phyloP scores from a whole-genome alignment of 2,113 vertebrate species.

The Petrocephalus zakoni region DNA sequence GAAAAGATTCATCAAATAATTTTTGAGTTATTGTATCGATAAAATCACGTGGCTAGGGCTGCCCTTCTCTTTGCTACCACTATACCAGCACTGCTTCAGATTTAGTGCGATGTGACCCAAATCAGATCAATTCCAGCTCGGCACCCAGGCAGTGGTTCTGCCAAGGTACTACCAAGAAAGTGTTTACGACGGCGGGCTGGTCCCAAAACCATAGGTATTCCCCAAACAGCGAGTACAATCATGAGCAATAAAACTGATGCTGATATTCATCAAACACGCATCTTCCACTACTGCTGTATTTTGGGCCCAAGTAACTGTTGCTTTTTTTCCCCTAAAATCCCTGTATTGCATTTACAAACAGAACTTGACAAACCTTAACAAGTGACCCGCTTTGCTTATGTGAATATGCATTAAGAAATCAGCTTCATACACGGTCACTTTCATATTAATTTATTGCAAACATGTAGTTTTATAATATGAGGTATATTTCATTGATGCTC shows the following conservation, averaged over 20 bases:
- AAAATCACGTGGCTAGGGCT: background rate
- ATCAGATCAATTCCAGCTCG: background rate
- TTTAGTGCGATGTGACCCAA: background rate
- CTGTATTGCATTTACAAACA: background rate
- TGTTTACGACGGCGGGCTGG: background rate
- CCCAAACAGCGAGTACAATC: background rate
- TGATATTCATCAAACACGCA: background rate
- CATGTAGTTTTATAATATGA: background rate
- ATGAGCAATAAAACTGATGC: background rate
- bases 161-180: background rate
- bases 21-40: background rate
- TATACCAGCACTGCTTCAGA: background rate
- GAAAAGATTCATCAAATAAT: background rate
- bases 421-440: background rate
- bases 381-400: background rate
- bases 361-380: background rate
- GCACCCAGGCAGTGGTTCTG: background rate
- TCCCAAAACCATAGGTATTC: background rate
- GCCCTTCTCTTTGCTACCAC: background rate
- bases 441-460: background rate
- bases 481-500: background rate
- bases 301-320: background rate
- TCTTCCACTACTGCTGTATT: background rate
- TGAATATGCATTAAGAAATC: background rate
- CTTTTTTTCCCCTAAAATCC: background rate